Base-by-base conservation (phyloP, 2,113 vertebrate genomes). In the Cottus gobio region DNA sequence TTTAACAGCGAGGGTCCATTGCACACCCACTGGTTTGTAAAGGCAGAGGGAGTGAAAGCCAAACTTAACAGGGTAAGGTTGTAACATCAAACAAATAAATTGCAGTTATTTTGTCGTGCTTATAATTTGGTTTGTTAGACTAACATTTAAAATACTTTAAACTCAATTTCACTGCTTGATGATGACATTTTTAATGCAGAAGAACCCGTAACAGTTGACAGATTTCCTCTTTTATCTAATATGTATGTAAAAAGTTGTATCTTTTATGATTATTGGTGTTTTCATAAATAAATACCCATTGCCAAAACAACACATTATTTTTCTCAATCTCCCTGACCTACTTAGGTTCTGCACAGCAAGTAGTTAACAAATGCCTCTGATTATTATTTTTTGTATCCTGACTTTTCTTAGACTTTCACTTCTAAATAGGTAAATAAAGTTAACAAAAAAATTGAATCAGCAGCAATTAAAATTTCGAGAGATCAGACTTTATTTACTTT, bases 1-100 rank as follows among this genome's bases (percentile, higher is more conserved):
- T 90, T 87, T 63, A 75, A 74, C 69, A 69, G 78, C 9, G 16
- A 85, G 26, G 76, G 52, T 81, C 75, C 84, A 75, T 77, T 90
- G 91, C 86, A 89, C 84, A 86, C 26, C 46, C 37, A 44, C 20
- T 71, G 46, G 66, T 79, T 79, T 42, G 68, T 28, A 34, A 73
- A 72, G 67, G 39, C 67, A 74, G 13, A 31, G 57, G 46, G 30
- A 73, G 77, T 48, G 26, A 56, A 86, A 83, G 39, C 13, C 48
- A 58, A 34, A 56, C 30, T 39, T 18, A 30, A 62, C 22, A 30
- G 26, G 20, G 66, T 64, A 28, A 77, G 69, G 18, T 75, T 61
- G 61, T 28, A 0, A 71, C 58, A 64, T 37, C 20, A 79, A 79
- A 74, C 13, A 82, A 76, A 72, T 28, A 61, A 50, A 64, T 46